Base-by-base conservation (phyloP, 2,113 vertebrate species). In the Fukomys damarensis region DNA sequence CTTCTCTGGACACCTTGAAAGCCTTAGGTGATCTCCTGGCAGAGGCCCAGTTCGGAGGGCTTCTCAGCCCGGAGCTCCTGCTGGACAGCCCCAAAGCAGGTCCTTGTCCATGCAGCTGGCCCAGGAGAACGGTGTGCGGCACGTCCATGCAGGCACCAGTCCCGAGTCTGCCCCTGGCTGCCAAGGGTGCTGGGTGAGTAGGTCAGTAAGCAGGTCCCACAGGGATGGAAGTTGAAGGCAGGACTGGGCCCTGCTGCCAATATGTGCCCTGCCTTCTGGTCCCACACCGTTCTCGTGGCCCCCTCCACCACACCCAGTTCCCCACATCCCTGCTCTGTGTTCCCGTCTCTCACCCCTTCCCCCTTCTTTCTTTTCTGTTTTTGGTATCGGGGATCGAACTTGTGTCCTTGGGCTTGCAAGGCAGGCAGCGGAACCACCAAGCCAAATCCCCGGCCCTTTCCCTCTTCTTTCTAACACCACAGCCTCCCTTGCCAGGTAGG, bases 81-180 rank as follows among this genome's bases (percentile, higher is more conserved):
- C 43, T 26, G 5, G 24, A 19, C 54, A 9, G 65, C 6, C 19
- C 5, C 5, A 24, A 13, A 26, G 24, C 54, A 24, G 13, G 49
- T 56, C 46, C 20, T 6, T 22, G 77, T 17, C 19, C 20, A 30
- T 17, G 7, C 16, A 30, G 76, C 46, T 30, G 28, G 43, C 7
- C 74, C 43, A 32, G 72, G 41, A 68, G 68, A 49, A 79, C 1
- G 28, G 26, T n/a, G n/a, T n/a, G n/a, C 30, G 0, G 14, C 28
- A 8, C 1, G 1, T 38, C 52, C 30, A n/a, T 3, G 20, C 4
- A 1, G 35, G 32, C 52, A 3, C 46, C 0, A 12, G 22, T 41
- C 35, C 5, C 9, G 7, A n/a, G 79, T 28, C 79, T 26, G 10
- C 2, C 1, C 8, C 0, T 49, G 20, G 2, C 28, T 26, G 70